Evolutionary conservation across 2,888 invertebrate genomes (phyloP).

Genomic region (Euzophera pinguis): DNA sequence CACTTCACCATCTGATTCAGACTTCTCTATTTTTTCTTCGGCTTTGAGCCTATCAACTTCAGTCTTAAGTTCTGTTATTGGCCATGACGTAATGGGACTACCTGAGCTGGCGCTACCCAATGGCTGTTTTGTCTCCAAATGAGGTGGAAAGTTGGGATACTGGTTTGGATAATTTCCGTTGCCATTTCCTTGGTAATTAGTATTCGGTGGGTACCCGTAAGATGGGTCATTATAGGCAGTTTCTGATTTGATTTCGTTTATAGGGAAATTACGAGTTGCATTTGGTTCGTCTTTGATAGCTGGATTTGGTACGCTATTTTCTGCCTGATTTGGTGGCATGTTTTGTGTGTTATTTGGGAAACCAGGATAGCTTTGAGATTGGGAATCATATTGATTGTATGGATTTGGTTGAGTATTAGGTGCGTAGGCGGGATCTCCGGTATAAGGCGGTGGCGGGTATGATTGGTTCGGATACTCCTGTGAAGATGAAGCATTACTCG

Average conservation of each 20-base stretch:
- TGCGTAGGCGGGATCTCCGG: slow-evolving; percentile 43
- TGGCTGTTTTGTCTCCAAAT: slow-evolving; percentile 63
- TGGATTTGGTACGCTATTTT: slow-evolving; percentile 31
- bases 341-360: slow-evolving; percentile 42
- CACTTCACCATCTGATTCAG: slow-evolving; percentile 76
- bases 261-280: slow-evolving; percentile 30
- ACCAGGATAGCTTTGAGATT: slow-evolving; percentile 47
- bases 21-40: slow-evolving; percentile 70
- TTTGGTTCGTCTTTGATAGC: slow-evolving; percentile 40
- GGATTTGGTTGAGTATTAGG: slow-evolving; percentile 35
- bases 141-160: slow-evolving; percentile 51
- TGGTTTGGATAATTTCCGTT: slow-evolving; percentile 48
- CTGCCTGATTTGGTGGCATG: slow-evolving; percentile 35
- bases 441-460: slow-evolving; percentile 46
- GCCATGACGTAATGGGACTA: slow-evolving; percentile 66
- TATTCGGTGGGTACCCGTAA: slow-evolving; percentile 51
- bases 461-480: slow-evolving; percentile 51
- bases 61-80: slow-evolving; percentile 65
- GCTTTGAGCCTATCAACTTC: slow-evolving; percentile 66
- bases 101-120: slow-evolving; percentile 59
- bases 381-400: slow-evolving; percentile 58
- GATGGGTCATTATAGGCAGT: slow-evolving; percentile 41
- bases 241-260: slow-evolving; percentile 46
- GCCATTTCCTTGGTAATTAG: slow-evolving; percentile 41
- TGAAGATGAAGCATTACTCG: slow-evolving; percentile 25